phyloP scores from a whole-genome alignment of 2,113 vertebrate genomes.

The Willisornis vidua region DNA sequence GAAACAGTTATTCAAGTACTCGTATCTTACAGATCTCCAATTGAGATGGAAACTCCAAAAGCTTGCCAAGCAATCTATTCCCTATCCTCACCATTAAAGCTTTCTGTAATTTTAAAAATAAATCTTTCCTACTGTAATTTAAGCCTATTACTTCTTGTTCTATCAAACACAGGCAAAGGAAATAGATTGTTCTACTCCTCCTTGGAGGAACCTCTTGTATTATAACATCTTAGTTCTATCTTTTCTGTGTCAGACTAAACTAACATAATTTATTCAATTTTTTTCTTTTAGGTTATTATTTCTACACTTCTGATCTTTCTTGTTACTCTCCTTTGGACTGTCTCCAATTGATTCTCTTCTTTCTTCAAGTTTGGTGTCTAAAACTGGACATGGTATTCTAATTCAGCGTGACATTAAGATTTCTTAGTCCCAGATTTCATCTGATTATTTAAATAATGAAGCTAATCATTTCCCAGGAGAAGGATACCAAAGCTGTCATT shows the following conservation, averaged over 20 bases:
- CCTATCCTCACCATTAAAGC: neutral
- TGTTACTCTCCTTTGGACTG: neutral
- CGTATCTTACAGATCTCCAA: conserved; percentile 19
- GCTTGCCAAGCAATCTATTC: conserved; percentile 37
- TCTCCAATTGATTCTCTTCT: neutral
- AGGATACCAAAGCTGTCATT: neutral
- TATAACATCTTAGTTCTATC: neutral
- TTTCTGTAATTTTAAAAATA: conserved; percentile 57
- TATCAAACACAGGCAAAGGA: conserved; percentile 10
- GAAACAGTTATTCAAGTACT: conserved; percentile 23
- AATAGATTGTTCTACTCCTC: conserved; percentile 44
- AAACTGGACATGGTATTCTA: neutral
- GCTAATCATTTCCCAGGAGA: neutral
- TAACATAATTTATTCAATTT: neutral
- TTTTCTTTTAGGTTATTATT: conserved; percentile 21
- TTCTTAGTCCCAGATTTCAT: conserved; percentile 6
- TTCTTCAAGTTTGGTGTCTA: neutral
- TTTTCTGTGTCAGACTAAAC: conserved; percentile 24
- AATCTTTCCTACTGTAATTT: conserved; percentile 47
- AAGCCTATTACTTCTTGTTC: conserved; percentile 25
- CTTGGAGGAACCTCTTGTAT: conserved; percentile 16
- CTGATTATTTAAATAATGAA: conserved; percentile 29
- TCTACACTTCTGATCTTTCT: conserved; percentile 1
- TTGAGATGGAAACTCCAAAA: conserved; percentile 39
- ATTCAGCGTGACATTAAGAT: conserved; percentile 18